Percentiles rank a stretch among this genome's conserved stretches.
Conservation (phyloP, 2,113 vertebrate genomes). For the Austrofundulus limnaeus region DNA sequence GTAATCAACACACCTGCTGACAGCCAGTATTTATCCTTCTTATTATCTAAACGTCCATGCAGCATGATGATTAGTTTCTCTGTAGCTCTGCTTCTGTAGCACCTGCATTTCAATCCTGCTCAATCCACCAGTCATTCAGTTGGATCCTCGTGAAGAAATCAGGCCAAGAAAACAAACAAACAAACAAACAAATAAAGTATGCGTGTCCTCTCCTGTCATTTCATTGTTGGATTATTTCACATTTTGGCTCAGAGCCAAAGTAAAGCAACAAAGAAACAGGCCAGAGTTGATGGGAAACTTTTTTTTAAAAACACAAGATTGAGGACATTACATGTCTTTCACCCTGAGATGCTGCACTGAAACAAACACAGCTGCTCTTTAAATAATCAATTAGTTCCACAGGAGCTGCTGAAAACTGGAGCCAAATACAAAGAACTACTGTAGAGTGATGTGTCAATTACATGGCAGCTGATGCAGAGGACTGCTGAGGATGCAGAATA, state of each 20-base stretch:
- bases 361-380: conserved; percentile 26
- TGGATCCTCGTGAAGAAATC: not conserved
- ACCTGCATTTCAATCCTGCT: too few relatives aligned
- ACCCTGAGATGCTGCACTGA: conserved; percentile 15
- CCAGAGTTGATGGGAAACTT: conserved; percentile 46
- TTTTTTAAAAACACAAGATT: conserved; percentile 9
- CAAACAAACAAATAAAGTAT: not conserved
- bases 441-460: conserved; percentile 54
- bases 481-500: not conserved
- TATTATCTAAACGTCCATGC: too few relatives aligned
- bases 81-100: too few relatives aligned
- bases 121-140: too few relatives aligned
- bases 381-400: conserved; percentile 57
- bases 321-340: conserved; percentile 23
- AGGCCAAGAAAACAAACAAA: conserved; percentile 9
- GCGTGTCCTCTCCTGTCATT: conserved; percentile 22
- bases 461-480: conserved; percentile 29
- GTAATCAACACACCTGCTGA: too few relatives aligned
- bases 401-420: conserved; percentile 34
- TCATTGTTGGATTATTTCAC: conserved; percentile 16
- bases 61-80: too few relatives aligned
- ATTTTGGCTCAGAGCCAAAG: conserved; percentile 28
- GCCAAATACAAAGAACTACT: conserved; percentile 28
- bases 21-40: too few relatives aligned
- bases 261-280: conserved; percentile 27